A percentile compares a stretch with the other conserved stretches of the same genome.
Evolutionary conservation across 2,888 invertebrate species (phyloP).

Genomic region (Andrena flavipes): DNA sequence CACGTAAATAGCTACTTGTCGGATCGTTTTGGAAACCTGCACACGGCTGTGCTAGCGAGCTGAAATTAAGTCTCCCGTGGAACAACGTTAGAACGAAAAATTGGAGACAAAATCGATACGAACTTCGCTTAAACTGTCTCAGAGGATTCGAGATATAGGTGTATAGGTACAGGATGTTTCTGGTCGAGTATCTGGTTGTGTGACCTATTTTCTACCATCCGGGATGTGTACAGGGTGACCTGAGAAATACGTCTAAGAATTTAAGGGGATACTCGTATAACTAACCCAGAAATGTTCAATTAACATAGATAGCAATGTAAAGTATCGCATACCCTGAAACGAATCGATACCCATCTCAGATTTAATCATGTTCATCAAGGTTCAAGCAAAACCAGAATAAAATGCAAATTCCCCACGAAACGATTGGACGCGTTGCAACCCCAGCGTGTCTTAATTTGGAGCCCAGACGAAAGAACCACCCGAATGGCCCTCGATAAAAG

Average conservation of each 20-base stretch:
- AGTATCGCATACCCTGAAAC: too few relatives aligned
- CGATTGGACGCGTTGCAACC: neutral
- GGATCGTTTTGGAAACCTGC: constrained; percentile 79
- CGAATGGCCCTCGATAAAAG: constrained; percentile 5
- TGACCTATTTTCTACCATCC: neutral
- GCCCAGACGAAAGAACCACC: neutral
- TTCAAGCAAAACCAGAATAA: neutral
- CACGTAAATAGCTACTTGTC: constrained; percentile 85
- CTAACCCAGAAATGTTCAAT: too few relatives aligned
- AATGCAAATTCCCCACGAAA: neutral
- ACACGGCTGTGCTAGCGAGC: constrained; percentile 38
- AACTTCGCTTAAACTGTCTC: constrained; percentile 22
- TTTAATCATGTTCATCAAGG: too few relatives aligned
- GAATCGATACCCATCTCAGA: too few relatives aligned
- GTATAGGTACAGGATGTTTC: neutral
- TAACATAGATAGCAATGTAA: neutral
- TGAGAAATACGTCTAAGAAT: too few relatives aligned
- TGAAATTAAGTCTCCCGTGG: constrained; percentile 61
- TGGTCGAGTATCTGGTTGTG: neutral
- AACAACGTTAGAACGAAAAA: constrained; percentile 40
- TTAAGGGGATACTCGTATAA: too few relatives aligned
- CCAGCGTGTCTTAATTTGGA: neutral
- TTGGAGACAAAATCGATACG: constrained; percentile 63
- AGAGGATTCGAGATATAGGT: neutral
- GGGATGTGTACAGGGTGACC: neutral